phyloP scores from a whole-genome alignment of 2,113 vertebrate genomes.

The Seriola dumerili region DNA sequence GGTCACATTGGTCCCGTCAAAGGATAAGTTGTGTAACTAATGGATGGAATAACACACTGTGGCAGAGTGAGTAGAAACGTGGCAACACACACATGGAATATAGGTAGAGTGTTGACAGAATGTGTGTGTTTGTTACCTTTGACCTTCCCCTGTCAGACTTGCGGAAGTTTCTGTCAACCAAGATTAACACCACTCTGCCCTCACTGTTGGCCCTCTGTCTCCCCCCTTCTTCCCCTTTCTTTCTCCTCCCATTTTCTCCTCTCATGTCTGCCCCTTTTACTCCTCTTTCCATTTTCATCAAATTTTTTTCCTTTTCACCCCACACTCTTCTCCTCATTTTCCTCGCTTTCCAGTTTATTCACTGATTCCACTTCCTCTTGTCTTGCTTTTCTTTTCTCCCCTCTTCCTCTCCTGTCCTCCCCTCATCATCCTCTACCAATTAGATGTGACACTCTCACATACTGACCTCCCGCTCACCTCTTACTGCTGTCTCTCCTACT shows the following conservation, averaged over 20 bases:
- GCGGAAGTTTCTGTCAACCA: constrained; percentile 70
- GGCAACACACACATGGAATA: neutral
- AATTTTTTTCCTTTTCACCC: neutral
- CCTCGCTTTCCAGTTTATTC: neutral
- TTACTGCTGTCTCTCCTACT: constrained; percentile 66
- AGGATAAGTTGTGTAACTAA: no score
- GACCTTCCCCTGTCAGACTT: constrained; percentile 53
- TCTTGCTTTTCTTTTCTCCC: neutral
- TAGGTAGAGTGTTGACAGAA: constrained; percentile 25
- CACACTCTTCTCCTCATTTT: constrained; percentile 1
- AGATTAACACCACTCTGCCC: constrained; percentile 57
- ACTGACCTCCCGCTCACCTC: constrained; percentile 67
- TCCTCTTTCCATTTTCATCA: neutral
- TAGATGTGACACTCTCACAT: constrained; percentile 57
- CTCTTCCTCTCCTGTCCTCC: constrained; percentile 16
- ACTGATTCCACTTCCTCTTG: neutral
- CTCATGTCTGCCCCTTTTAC: neutral
- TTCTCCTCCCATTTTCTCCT: neutral
- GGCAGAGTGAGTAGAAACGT: neutral
- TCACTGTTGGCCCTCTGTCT: constrained; percentile 29
- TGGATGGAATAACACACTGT: neutral
- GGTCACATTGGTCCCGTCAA: no score
- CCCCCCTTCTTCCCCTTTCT: neutral
- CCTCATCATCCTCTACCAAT: constrained; percentile 54
- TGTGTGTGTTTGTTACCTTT: constrained; percentile 60